Percentiles rank a stretch among this genome's conserved stretches.
phyloP scores from a whole-genome alignment of 2,888 invertebrate species.

The Trichopoda pennipes region DNA sequence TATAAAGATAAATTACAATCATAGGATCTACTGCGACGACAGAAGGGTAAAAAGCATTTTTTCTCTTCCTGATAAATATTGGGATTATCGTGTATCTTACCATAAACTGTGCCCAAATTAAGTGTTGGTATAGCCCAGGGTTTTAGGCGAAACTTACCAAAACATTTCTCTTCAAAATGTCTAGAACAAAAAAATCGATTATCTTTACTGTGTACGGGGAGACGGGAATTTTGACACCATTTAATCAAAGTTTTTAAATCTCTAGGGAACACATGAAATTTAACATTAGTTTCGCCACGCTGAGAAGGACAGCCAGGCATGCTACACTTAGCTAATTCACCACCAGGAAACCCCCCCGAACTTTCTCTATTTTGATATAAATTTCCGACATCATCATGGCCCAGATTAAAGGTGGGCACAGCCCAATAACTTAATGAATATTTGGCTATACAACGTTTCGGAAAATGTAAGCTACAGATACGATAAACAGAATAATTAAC shows the following conservation, averaged over 20 bases:
- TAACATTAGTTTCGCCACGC: slow-evolving; percentile 77
- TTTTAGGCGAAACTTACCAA: slow-evolving; percentile 77
- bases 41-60: slow-evolving; percentile 76
- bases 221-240: slow-evolving; percentile 77
- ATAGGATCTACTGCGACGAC: slow-evolving; percentile 76
- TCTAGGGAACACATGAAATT: slow-evolving; percentile 77
- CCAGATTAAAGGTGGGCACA: slow-evolving; percentile 77
- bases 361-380: slow-evolving; percentile 78
- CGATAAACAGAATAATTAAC: slow-evolving; percentile 73
- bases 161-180: slow-evolving; percentile 78
- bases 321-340: slow-evolving; percentile 77
- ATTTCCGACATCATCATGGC: slow-evolving; percentile 78
- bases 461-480: slow-evolving; percentile 78
- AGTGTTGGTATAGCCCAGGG: slow-evolving; percentile 78
- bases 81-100: slow-evolving; percentile 77
- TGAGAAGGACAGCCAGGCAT: slow-evolving; percentile 77
- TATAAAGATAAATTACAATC: slow-evolving; percentile 77
- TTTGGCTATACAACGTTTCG: slow-evolving; percentile 78
- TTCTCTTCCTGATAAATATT: slow-evolving; percentile 77
- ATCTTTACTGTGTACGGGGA: slow-evolving; percentile 77
- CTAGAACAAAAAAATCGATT: slow-evolving; percentile 77
- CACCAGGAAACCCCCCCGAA: slow-evolving; percentile 76
- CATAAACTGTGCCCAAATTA: slow-evolving; percentile 76
- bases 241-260: slow-evolving; percentile 77
- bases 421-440: slow-evolving; percentile 78